Evolutionary conservation across 1,140 invertebrate genomes (phyloP).

Genomic region (Apis mellifera): DNA sequence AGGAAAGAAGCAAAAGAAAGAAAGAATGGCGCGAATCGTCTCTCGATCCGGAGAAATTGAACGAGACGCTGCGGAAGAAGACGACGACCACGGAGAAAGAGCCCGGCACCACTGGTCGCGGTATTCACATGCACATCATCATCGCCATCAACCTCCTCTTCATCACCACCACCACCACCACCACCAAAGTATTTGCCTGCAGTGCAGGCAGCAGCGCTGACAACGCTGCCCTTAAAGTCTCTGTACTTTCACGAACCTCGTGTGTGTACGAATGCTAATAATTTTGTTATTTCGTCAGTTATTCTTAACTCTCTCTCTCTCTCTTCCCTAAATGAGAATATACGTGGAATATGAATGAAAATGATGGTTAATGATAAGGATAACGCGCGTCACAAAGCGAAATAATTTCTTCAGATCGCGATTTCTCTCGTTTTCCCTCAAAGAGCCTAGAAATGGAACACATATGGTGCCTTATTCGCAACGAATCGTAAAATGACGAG

Average conservation of each 20-base stretch:
- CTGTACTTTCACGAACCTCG: slow-evolving; percentile 32
- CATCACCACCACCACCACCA: slow-evolving; percentile 30
- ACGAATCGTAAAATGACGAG: no score
- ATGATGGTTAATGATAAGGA: neutral
- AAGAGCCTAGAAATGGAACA: no score
- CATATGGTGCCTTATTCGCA: no score
- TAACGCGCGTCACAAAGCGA: no score
- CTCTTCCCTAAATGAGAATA: neutral
- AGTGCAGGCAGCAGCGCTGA: neutral
- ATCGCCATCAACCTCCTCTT: slow-evolving; percentile 59
- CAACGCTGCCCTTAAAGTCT: slow-evolving; percentile 30
- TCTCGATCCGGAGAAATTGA: slow-evolving; percentile 22
- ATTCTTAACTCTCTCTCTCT: neutral
- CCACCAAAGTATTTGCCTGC: slow-evolving; percentile 3
- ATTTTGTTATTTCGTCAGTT: neutral
- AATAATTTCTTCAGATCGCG: slow-evolving; percentile 19
- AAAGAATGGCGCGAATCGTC: neutral
- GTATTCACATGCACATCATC: slow-evolving; percentile 63
- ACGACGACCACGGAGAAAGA: slow-evolving; percentile 41
- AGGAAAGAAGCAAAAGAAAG: no score
- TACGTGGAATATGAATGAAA: neutral
- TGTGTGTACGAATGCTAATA: slow-evolving; percentile 19
- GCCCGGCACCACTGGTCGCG: slow-evolving; percentile 51
- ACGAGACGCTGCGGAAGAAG: slow-evolving; percentile 17
- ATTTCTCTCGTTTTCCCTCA: no score